phyloP scores from a whole-genome alignment of 2,888 invertebrate species.

The Camptogramma bilineatum region DNA sequence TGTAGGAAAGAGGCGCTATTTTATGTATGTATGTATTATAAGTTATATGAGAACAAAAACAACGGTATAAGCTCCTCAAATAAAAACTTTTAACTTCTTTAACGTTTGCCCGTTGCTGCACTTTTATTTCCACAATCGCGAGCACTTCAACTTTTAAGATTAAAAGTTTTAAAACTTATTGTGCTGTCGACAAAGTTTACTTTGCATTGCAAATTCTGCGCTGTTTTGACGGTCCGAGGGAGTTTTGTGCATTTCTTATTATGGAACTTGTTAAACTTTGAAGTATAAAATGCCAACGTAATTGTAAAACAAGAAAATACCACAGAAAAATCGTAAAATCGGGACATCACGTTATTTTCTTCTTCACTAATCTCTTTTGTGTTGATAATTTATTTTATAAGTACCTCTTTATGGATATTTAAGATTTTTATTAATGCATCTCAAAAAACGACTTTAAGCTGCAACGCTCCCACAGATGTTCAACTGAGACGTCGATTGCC shows the following conservation, averaged over 20 bases:
- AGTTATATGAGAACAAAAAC: neutral
- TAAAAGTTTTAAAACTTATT: constrained; percentile 33
- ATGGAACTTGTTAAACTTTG: constrained; percentile 19
- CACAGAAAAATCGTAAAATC: neutral
- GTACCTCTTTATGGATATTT: too few species aligned
- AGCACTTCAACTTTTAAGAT: constrained; percentile 26
- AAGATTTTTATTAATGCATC: too few species aligned
- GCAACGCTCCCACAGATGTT: too few species aligned
- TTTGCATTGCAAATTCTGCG: constrained; percentile 33
- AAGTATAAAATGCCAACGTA: neutral
- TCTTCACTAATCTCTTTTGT: neutral
- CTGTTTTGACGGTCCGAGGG: constrained; percentile 32
- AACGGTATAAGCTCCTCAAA: neutral
- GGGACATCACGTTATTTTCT: neutral
- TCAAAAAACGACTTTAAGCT: too few species aligned
- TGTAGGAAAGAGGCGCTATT: too few species aligned
- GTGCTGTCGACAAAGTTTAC: constrained; percentile 24
- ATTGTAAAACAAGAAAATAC: neutral
- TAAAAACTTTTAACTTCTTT: neutral
- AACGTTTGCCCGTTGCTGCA: neutral
- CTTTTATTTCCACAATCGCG: constrained; percentile 15
- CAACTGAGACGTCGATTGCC: too few species aligned
- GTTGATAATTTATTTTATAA: neutral
- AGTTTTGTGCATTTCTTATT: constrained; percentile 35
- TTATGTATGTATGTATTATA: too few species aligned